These are phyloP conservation scores for Lordiphosa stackelbergi DNA, from an alignment of 1,140 invertebrate genomes.

Conservation along the genomic window DNA sequence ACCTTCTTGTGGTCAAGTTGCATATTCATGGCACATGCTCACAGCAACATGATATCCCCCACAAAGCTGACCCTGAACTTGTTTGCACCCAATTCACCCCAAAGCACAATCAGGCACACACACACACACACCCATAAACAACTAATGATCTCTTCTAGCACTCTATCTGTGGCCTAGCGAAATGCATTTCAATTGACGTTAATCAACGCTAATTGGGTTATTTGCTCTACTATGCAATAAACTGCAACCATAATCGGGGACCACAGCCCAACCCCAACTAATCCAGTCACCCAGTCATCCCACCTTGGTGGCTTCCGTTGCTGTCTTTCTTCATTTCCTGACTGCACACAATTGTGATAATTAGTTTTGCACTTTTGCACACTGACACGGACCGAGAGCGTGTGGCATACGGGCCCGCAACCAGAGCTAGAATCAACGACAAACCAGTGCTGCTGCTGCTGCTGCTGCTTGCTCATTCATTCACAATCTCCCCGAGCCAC, in stretches of 20 bases:
- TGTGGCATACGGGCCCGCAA: slow-evolving; percentile 2
- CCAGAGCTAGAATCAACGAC: slow-evolving; percentile 14
- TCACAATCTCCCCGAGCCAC: slow-evolving; percentile 17
- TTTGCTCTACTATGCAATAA: slow-evolving; percentile 66
- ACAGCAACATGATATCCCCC: too few species aligned
- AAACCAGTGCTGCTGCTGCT: slow-evolving; percentile 5
- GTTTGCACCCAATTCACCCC: not conserved
- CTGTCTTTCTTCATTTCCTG: slow-evolving; percentile 74
- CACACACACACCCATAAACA: not conserved
- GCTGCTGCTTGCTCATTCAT: slow-evolving; percentile 33
- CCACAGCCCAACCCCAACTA: slow-evolving; percentile 15
- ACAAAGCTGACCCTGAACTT: slow-evolving; percentile 35
- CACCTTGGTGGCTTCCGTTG: slow-evolving; percentile 72
- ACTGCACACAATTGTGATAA: slow-evolving; percentile 73
- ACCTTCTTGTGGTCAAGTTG: too few species aligned
- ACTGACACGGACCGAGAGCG: slow-evolving; percentile 22
- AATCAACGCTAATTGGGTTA: slow-evolving; percentile 73
- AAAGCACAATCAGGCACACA: not conserved
- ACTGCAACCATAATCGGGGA: slow-evolving; percentile 58
- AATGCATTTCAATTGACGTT: slow-evolving; percentile 74
- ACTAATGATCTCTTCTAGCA: slow-evolving; percentile 1
- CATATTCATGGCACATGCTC: too few species aligned
- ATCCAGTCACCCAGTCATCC: slow-evolving; percentile 27
- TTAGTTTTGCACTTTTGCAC: slow-evolving; percentile 73
- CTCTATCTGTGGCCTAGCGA: slow-evolving; percentile 11